These are phyloP conservation scores for Ciconia boyciana DNA, from an alignment of 2,113 vertebrate species.

Conservation along the genomic window DNA sequence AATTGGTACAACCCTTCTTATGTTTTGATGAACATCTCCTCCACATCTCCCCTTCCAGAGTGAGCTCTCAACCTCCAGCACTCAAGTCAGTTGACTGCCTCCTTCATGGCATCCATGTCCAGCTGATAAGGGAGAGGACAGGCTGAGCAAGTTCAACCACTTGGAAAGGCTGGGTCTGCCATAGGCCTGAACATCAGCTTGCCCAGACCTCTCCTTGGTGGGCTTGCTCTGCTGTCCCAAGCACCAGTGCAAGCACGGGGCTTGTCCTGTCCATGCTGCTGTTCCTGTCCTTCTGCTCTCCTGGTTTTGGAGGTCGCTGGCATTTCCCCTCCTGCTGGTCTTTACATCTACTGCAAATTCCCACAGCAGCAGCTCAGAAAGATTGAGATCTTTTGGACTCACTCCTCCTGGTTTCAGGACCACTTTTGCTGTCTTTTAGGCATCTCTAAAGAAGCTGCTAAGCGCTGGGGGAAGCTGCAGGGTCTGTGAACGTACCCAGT, in stretches of 20 bases:
- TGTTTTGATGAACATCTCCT: not conserved
- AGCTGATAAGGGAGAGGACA: not conserved
- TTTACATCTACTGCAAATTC: not conserved
- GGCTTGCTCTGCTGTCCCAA: not conserved
- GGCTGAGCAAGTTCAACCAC: not conserved
- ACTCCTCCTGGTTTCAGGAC: not conserved
- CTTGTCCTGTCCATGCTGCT: not conserved
- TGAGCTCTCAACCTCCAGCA: not conserved
- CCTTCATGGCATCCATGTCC: not conserved
- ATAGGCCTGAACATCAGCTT: not conserved
- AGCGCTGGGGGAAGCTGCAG: not conserved
- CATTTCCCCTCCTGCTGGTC: not conserved
- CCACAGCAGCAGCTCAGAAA: not conserved
- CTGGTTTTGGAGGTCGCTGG: not conserved
- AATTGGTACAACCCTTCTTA: not conserved
- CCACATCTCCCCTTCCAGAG: not conserved
- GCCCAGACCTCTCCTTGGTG: not conserved
- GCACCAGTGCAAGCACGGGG: accelerated
- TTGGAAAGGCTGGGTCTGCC: not conserved
- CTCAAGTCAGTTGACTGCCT: not conserved
- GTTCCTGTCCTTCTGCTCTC: not conserved
- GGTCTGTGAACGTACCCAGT: not conserved
- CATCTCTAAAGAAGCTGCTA: not conserved
- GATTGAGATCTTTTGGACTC: not conserved
- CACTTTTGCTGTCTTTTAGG: not conserved